phyloP scores from a whole-genome alignment of 2,113 vertebrate species.

The Ondatra zibethicus region DNA sequence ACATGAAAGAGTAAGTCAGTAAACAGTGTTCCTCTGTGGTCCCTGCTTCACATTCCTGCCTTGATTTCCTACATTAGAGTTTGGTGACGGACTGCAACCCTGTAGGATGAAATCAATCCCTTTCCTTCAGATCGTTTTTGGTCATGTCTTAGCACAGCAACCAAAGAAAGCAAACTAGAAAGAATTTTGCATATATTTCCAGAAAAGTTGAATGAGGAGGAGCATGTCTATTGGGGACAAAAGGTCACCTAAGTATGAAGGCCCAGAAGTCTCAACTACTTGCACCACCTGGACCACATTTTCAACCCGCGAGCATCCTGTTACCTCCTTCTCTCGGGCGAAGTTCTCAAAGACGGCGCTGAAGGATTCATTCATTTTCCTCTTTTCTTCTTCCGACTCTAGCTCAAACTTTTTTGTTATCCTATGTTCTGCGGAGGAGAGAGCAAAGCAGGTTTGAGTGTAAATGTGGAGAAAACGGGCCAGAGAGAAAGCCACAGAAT shows the following conservation, averaged over 20 bases:
- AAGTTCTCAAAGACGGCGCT: slow-evolving; percentile 27
- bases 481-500: neutral
- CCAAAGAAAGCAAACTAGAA: neutral
- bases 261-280: fast-evolving
- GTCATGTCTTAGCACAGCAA: neutral
- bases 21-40: neutral
- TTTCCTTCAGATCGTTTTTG: neutral
- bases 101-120: neutral
- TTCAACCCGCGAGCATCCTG: neutral
- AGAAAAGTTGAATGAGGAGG: neutral
- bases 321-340: slow-evolving; percentile 79
- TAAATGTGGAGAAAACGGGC: neutral
- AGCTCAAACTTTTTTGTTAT: slow-evolving; percentile 79
- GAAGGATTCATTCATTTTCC: slow-evolving; percentile 63
- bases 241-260: neutral
- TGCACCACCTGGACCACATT: neutral
- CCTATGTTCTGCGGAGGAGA: slow-evolving; percentile 69
- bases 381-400: slow-evolving; percentile 78
- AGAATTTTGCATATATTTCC: neutral
- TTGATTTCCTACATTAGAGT: neutral
- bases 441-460: neutral
- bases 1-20: neutral
- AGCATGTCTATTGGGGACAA: neutral
- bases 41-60: neutral
- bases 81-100: neutral